These are phyloP conservation scores for Catharus minimus DNA, from an alignment of 2,113 vertebrate species.

Conservation along the genomic window DNA sequence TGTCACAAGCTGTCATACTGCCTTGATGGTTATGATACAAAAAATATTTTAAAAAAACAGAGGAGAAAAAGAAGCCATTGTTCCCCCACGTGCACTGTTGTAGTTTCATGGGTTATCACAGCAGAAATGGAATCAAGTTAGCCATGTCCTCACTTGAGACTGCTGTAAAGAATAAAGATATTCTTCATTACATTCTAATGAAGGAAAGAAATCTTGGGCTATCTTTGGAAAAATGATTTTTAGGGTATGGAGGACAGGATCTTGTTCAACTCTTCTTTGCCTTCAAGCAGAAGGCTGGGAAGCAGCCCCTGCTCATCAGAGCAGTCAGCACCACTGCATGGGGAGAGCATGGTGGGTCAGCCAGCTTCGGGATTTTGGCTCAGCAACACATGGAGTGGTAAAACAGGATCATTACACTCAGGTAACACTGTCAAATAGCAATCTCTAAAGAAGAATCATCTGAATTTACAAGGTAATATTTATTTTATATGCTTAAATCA, in stretches of 20 bases:
- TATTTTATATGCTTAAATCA: neutral
- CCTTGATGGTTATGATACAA: neutral
- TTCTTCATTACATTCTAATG: neutral
- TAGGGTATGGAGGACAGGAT: neutral
- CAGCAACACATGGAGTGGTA: neutral
- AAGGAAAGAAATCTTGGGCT: neutral
- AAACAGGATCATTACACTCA: neutral
- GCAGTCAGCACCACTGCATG: rapidly evolving
- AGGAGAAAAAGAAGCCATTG: neutral
- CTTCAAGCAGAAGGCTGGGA: neutral
- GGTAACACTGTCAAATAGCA: neutral
- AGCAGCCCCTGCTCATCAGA: neutral
- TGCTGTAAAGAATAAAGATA: neutral
- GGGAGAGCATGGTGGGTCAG: rapidly evolving
- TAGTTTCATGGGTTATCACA: neutral
- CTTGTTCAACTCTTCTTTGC: neutral
- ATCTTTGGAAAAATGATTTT: neutral
- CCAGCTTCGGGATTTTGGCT: neutral
- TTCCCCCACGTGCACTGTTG: neutral
- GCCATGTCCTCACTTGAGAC: neutral
- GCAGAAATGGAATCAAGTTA: neutral
- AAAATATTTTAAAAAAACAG: neutral
- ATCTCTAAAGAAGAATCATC: neutral
- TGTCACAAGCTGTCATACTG: neutral
- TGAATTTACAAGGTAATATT: neutral